phyloP scores from a whole-genome alignment of 2,113 vertebrate species.

The Calidris pugnax region DNA sequence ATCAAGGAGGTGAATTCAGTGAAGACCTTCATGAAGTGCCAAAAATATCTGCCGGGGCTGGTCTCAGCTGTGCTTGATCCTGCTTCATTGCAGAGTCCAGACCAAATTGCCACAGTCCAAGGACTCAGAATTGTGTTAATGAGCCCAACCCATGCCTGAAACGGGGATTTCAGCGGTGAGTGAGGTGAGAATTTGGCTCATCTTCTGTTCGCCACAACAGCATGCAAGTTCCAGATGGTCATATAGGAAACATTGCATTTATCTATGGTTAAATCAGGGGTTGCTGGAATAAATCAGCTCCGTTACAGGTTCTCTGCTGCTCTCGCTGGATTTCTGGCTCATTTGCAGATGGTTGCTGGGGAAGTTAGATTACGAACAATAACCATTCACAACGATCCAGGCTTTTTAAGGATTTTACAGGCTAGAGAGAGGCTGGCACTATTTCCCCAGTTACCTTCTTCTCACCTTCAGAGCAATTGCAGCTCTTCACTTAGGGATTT shows the following conservation, averaged over 20 bases:
- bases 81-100: neutral
- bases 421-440: neutral
- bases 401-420: neutral
- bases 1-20: neutral
- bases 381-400: neutral
- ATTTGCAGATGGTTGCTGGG: neutral
- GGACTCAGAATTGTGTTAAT: neutral
- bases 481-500: neutral
- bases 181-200: neutral
- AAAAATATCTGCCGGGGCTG: neutral
- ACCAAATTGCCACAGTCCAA: neutral
- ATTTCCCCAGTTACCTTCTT: neutral
- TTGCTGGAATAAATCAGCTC: neutral
- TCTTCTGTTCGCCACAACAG: neutral
- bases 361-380: neutral
- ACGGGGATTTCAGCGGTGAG: neutral
- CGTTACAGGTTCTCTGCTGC: neutral
- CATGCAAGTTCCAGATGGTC: neutral
- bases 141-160: neutral
- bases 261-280: neutral
- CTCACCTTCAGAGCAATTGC: neutral
- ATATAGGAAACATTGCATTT: neutral
- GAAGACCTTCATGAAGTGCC: neutral
- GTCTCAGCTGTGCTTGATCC: neutral
- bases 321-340: neutral